phyloP scores from a whole-genome alignment of 2,113 vertebrate species.

The Fukomys damarensis region DNA sequence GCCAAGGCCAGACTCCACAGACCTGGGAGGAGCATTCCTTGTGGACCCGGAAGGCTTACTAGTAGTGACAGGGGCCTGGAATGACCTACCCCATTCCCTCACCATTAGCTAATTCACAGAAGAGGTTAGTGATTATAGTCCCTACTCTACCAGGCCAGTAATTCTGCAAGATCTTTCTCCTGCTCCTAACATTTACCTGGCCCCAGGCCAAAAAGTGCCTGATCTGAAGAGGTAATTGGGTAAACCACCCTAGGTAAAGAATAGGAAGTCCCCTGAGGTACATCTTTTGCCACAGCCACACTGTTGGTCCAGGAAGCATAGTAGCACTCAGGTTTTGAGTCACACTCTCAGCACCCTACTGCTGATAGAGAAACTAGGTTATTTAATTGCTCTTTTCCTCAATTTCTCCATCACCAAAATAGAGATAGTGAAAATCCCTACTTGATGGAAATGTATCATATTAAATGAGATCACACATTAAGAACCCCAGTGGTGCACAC shows the following conservation, averaged over 20 bases:
- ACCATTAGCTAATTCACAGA: not conserved
- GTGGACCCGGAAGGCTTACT: not conserved
- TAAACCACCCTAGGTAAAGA: not conserved
- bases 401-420: conserved; percentile 27
- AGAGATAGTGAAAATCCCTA: not conserved
- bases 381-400: not conserved
- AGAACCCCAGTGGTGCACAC: not conserved
- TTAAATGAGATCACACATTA: not conserved
- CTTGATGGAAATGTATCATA: not conserved
- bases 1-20: not conserved
- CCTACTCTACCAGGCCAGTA: not conserved
- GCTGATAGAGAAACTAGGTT: conserved; percentile 2
- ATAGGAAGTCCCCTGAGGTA: not conserved
- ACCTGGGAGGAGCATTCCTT: not conserved
- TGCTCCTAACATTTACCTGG: not conserved
- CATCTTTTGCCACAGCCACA: not conserved
- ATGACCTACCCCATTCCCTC: too few species aligned
- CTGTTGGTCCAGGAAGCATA: not conserved
- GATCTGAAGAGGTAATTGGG: not conserved
- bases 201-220: conserved; percentile 11
- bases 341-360: not conserved
- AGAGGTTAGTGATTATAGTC: not conserved
- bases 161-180: conserved; percentile 53
- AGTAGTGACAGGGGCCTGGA: not conserved
- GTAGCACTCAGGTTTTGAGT: not conserved